Conservation (phyloP, 2,797 vertebrate species). For the Mallotus villosus region DNA sequence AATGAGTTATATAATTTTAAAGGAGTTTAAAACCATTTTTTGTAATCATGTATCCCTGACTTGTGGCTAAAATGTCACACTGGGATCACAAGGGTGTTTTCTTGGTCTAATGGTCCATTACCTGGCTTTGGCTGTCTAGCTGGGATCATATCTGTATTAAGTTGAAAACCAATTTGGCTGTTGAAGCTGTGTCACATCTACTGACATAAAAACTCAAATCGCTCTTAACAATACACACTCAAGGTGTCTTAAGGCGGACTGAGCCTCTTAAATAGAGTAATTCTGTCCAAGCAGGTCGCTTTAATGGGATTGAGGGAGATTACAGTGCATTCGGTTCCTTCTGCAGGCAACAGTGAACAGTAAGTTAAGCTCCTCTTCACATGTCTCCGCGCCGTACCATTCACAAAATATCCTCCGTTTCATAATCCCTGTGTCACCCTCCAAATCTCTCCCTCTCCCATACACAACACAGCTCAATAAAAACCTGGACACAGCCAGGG, state of each 20-base stretch:
- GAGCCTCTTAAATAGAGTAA: conserved; percentile 64
- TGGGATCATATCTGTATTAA: background rate
- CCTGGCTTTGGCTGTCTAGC: background rate
- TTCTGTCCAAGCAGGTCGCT: conserved; percentile 64
- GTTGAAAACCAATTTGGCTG: conserved; percentile 8
- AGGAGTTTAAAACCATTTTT: no score
- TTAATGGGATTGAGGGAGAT: conserved; percentile 74
- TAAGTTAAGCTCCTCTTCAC: conserved; percentile 53
- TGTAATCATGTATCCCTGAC: background rate
- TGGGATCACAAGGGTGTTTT: background rate
- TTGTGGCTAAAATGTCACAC: background rate
- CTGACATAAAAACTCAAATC: conserved; percentile 21
- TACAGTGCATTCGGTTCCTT: conserved; percentile 61
- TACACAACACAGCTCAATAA: conserved; percentile 27
- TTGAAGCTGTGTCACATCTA: conserved; percentile 12
- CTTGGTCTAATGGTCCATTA: background rate
- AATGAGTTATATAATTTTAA: background rate
- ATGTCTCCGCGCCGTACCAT: conserved; percentile 44
- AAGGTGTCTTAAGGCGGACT: conserved; percentile 49
- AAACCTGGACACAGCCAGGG: background rate
- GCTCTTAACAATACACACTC: conserved; percentile 50
- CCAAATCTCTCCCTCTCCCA: conserved; percentile 52
- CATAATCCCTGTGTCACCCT: conserved; percentile 61
- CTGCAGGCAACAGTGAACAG: conserved; percentile 49
- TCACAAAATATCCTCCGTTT: conserved; percentile 51